phyloP scores from a whole-genome alignment of 1,140 invertebrate genomes.

The Eueides isabella region DNA sequence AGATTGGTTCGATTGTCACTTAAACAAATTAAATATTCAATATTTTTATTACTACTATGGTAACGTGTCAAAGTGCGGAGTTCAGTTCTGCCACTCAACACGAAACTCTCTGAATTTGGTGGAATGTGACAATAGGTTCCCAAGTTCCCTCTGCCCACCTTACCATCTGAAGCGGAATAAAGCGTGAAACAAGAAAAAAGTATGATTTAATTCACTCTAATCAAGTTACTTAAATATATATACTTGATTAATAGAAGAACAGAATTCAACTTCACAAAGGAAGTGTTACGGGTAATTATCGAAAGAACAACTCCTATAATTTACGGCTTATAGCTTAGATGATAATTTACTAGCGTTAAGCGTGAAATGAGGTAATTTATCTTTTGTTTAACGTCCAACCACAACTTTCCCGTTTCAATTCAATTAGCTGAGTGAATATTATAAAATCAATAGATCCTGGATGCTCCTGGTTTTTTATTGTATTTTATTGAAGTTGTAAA shows the following conservation, averaged over 20 bases:
- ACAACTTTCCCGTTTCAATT: conserved; percentile 51
- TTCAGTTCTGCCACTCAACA: too few relatives aligned
- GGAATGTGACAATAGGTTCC: too few relatives aligned
- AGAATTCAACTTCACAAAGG: conserved; percentile 14
- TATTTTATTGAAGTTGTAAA: background rate
- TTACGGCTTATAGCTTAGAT: conserved; percentile 40
- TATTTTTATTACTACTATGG: too few relatives aligned
- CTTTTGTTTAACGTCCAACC: conserved; percentile 49
- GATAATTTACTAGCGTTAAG: conserved; percentile 52
- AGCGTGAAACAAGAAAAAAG: too few relatives aligned
- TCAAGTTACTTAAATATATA: too few relatives aligned
- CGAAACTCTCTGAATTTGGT: too few relatives aligned
- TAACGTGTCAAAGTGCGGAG: too few relatives aligned
- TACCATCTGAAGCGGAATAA: too few relatives aligned
- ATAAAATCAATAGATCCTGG: conserved; percentile 31
- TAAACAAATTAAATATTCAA: too few relatives aligned
- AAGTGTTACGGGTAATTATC: conserved; percentile 26
- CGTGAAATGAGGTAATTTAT: conserved; percentile 59
- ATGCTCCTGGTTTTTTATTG: background rate
- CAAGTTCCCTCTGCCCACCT: too few relatives aligned
- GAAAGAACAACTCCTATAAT: conserved; percentile 37
- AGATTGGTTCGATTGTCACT: too few relatives aligned
- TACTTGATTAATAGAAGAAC: conserved; percentile 15
- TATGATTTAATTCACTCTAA: too few relatives aligned
- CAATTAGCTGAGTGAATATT: conserved; percentile 49